A percentile compares a stretch with the other conserved stretches of the same genome.
These are phyloP conservation scores for Chrysomela aeneicollis DNA, from an alignment of 2,888 invertebrate species.

Conservation along the genomic window DNA sequence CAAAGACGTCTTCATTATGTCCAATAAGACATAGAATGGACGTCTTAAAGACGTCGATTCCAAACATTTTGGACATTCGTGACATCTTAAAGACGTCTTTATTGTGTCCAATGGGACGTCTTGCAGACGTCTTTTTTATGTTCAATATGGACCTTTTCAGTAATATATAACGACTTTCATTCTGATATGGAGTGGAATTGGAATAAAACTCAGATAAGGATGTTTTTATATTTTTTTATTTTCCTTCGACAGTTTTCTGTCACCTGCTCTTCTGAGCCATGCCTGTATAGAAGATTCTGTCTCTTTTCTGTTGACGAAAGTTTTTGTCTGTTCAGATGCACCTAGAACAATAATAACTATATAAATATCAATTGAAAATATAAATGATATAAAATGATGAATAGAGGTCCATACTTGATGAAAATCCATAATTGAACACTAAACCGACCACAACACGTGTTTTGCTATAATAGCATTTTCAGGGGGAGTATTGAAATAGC, in stretches of 20 bases:
- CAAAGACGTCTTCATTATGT: conserved; percentile 3
- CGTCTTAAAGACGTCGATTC: conserved; percentile 4
- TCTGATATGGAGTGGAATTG: no score
- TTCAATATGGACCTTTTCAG: neutral
- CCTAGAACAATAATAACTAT: neutral
- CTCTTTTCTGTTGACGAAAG: neutral
- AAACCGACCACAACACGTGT: no score
- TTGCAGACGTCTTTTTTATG: neutral
- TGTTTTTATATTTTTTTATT: neutral
- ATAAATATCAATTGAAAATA: no score
- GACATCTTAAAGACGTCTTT: neutral
- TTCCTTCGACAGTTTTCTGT: neutral
- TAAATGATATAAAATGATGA: no score
- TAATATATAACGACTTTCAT: neutral
- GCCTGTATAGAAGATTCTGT: neutral
- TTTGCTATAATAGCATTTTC: no score
- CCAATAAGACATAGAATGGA: neutral
- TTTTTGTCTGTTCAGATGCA: neutral
- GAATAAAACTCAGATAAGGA: neutral
- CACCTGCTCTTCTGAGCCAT: neutral
- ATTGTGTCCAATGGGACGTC: neutral
- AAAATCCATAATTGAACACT: no score
- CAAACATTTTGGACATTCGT: neutral
- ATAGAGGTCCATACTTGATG: no score
- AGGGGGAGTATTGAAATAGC: no score